Evolutionary conservation across 2,888 invertebrate genomes (phyloP).

Genomic region (Phaonia tiefii): DNA sequence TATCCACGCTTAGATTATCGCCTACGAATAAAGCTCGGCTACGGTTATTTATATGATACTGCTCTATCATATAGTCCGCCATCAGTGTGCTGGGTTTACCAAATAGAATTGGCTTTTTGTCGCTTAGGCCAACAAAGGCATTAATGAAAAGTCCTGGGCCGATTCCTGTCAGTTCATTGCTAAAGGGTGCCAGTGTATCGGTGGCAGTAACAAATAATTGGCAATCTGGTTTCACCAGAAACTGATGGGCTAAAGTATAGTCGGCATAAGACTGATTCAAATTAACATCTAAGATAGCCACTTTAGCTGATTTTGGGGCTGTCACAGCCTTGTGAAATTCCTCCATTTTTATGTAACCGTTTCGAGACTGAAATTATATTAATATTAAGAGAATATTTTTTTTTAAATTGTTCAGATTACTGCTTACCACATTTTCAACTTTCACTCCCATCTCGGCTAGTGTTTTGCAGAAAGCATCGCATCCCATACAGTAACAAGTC

Average conservation of each 20-base stretch:
- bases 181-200: conserved; percentile 67
- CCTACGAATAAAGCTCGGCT: conserved; percentile 89
- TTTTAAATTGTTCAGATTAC: too few species aligned
- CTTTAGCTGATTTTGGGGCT: conserved; percentile 75
- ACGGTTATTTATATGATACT: conserved; percentile 82
- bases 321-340: conserved; percentile 37
- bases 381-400: too few species aligned
- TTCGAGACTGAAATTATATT: conserved; percentile 63
- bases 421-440: conserved; percentile 73
- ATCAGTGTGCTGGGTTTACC: conserved; percentile 79
- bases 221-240: conserved; percentile 78
- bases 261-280: conserved; percentile 77
- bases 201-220: conserved; percentile 77
- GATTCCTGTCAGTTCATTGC: conserved; percentile 65
- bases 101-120: conserved; percentile 75
- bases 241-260: conserved; percentile 78
- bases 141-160: conserved; percentile 68
- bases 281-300: conserved; percentile 79
- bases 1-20: conserved; percentile 90
- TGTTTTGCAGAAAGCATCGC: conserved; percentile 71
- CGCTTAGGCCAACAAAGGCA: conserved; percentile 69
- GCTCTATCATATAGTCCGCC: conserved; percentile 73
- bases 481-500: conserved; percentile 77
- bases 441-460: conserved; percentile 78
- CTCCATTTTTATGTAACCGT: conserved; percentile 57